phyloP scores from a whole-genome alignment of 1,140 invertebrate genomes.

The Eriocheir sinensis region DNA sequence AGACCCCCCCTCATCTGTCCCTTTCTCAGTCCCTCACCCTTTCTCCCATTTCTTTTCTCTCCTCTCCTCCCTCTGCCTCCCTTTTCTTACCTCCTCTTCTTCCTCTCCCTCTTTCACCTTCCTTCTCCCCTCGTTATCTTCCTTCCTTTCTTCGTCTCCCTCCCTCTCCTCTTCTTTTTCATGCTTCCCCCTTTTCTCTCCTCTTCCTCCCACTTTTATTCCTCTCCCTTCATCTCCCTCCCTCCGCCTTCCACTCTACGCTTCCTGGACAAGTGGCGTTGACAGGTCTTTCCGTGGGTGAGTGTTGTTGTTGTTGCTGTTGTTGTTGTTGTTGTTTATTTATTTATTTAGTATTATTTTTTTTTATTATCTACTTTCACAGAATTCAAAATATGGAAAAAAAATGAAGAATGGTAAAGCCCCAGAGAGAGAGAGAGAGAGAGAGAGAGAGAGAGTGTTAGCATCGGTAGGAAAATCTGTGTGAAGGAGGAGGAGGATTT shows the following conservation, averaged over 20 bases:
- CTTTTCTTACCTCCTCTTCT: background rate
- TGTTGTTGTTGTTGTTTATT: too few relatives aligned
- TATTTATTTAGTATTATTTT: too few relatives aligned
- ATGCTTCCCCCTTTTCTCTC: background rate
- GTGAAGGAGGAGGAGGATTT: conserved; percentile 12
- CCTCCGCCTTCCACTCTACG: background rate
- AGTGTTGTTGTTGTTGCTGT: too few relatives aligned
- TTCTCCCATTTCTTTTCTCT: background rate
- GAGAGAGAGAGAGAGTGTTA: background rate
- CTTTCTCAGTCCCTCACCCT: background rate
- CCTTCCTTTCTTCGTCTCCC: background rate
- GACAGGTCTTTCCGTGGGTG: too few relatives aligned
- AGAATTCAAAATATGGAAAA: too few relatives aligned
- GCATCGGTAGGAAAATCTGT: background rate
- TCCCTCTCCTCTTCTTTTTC: background rate
- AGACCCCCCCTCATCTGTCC: background rate
- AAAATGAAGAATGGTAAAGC: too few relatives aligned
- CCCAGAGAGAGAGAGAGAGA: conserved; percentile 23
- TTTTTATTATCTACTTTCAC: too few relatives aligned
- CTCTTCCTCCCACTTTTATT: background rate
- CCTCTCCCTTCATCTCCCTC: background rate
- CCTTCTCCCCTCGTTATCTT: too few relatives aligned
- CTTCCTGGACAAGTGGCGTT: too few relatives aligned
- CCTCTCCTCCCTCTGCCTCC: background rate
- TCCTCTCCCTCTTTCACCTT: background rate